Base-by-base conservation (phyloP, 2,797 vertebrate genomes). In the Dipus sagitta region DNA sequence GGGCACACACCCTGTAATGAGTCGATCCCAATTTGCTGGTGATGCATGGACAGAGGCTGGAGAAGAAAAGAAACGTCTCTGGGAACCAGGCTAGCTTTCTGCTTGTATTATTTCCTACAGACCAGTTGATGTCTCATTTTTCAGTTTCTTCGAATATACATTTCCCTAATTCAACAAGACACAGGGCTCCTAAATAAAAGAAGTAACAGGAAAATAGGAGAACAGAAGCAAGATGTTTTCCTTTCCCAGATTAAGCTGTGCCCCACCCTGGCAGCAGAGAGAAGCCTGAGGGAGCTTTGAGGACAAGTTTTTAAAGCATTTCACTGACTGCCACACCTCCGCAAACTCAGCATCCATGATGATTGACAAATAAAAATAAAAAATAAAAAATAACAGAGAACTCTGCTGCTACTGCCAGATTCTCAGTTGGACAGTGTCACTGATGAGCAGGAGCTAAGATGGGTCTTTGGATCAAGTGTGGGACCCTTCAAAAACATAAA, bases 11-110 rank as follows among this genome's bases (percentile, higher is more conserved):
- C 12, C 26, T 62, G 74, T 2, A 4, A 15, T 9, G 42, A 75
- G 24, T 3, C 8, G 13, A 18, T 62, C 20, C 38, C 38, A 23
- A 65, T 17, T 6, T 4, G 1, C 28, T 0, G 0, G n/a, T 2
- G 18, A 14, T 24, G 1, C 4, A 4, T 20, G 18, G 28, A 18
- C 9, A 23, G 60, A 82, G 67, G 30, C 34, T 38, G 3, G 42
- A 38, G 52, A 54, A 65, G 17, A 4, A 58, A 58, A 54, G 17
- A 79, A 80, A 34, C 9, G 0, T 42, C 28, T n/a, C 28, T 8
- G 3, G 42, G 52, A n/a, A 30, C 24, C 30, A 75, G 20, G 34
- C 72, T 34, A 64, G 64, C 30, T 67, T 78, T n/a, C 62, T 81
- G 12, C 38, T 67, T 23, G 4, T 75, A 64, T 5, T 28, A 30